These are phyloP conservation scores for Agelastica alni DNA, from an alignment of 2,888 invertebrate genomes.

Conservation along the genomic window DNA sequence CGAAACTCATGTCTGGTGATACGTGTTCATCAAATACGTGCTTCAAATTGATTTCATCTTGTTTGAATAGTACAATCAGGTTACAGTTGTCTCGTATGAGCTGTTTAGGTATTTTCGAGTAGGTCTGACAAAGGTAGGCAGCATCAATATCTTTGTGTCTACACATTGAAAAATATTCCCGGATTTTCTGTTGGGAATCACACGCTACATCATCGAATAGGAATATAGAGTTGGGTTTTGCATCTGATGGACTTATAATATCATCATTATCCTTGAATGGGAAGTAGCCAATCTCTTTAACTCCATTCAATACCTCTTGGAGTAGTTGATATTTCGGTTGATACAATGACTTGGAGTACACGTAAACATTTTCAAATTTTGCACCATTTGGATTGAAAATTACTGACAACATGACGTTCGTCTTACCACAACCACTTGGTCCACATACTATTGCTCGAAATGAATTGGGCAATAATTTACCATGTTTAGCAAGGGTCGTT, in stretches of 20 bases:
- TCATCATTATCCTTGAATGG: conserved; percentile 20
- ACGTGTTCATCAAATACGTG: conserved; percentile 14
- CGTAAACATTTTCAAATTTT: conserved; percentile 26
- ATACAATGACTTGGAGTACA: conserved; percentile 24
- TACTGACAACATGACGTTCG: conserved; percentile 24
- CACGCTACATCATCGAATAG: conserved; percentile 2
- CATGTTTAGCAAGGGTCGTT: too few relatives aligned
- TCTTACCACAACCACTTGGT: conserved; percentile 25
- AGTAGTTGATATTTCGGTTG: conserved; percentile 23
- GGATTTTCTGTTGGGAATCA: conserved; percentile 3
- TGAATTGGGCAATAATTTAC: too few relatives aligned
- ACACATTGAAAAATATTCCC: neutral
- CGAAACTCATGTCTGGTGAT: neutral
- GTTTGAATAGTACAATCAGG: conserved; percentile 46
- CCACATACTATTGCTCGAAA: conserved; percentile 24
- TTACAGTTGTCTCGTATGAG: conserved; percentile 13
- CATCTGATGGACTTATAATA: conserved; percentile 13
- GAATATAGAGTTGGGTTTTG: neutral
- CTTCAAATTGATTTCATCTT: conserved; percentile 27
- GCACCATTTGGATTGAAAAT: conserved; percentile 19
- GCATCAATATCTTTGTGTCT: neutral
- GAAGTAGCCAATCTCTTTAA: conserved; percentile 22
- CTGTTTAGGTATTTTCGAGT: conserved; percentile 17
- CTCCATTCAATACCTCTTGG: conserved; percentile 4
- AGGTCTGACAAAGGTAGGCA: conserved; percentile 14